Base-by-base conservation (phyloP, 2,113 vertebrate species). In the Crotalus viridis region DNA sequence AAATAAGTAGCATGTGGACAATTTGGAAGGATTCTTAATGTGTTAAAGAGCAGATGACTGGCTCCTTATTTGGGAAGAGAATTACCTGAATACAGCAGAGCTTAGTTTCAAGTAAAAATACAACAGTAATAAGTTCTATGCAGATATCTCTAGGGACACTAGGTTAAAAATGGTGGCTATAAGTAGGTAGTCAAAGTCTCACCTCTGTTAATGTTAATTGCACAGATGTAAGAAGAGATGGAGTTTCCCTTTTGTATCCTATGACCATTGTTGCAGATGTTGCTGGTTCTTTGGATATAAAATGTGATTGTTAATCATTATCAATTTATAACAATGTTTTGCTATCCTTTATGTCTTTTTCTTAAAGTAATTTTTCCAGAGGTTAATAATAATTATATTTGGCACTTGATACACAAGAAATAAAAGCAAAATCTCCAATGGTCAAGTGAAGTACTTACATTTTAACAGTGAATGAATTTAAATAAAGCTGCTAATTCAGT, bases 391-490 rank as follows among this genome's bases (percentile, higher is more conserved):
- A 86, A 92, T 46, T 26, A 22, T 8, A n/a, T 55, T 4, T 17
- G 51, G 48, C 10, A 22, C 15, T n/a, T 56, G 33, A 54, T 33
- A 52, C 13, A 4, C 39, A 59, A 39, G 56, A 89, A 85, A 85
- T 69, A 15, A 69, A 88, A 74, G 12, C 87, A 90, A 61, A 13
- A 0, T 52, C 91, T 91, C 86, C 43, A 93, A 56, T 19, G 69
- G 39, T 43, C 12, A 43, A 90, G 91, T 85, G 39, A 61, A 87
- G 93, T n/a, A 7, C 51, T 9, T 4, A 91, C n/a, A 28, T 55
- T 96, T 95, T 22, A 55, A 95, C 92, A 57, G 8, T 57, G 91
- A 93, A 94, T 93, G 95, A 54, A 91, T 92, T 24, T 89, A n/a
- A 61, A 94, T 95, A 93, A 93, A 3, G 0, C 13, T 19, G 10